Evolutionary conservation across 2,888 invertebrate species (phyloP).

Genomic region (Phyllotreta striolata): DNA sequence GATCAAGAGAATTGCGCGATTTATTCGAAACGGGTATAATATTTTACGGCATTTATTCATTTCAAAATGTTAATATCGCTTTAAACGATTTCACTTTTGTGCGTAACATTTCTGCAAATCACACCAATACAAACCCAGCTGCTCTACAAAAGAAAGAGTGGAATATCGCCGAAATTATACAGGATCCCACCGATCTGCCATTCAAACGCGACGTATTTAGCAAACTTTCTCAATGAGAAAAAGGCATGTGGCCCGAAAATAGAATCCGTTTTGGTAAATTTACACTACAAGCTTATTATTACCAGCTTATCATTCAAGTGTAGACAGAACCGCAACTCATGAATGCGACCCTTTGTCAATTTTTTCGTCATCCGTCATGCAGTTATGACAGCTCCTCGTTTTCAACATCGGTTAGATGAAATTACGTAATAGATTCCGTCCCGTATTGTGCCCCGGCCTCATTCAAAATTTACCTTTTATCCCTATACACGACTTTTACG

Average conservation of each 20-base stretch:
- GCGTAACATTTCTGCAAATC: too few species aligned
- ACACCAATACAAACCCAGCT: too few species aligned
- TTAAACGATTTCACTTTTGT: too few species aligned
- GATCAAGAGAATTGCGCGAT: too few species aligned
- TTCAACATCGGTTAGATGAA: slow-evolving; percentile 50
- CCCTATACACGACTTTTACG: slow-evolving; percentile 43
- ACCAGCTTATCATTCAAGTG: slow-evolving; percentile 30
- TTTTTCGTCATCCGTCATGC: slow-evolving; percentile 51
- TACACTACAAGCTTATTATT: slow-evolving; percentile 34
- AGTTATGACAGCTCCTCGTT: slow-evolving; percentile 56
- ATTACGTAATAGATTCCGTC: slow-evolving; percentile 48
- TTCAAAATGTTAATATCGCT: too few species aligned
- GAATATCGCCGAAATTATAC: too few species aligned
- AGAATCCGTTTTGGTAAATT: slow-evolving; percentile 25
- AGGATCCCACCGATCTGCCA: too few species aligned
- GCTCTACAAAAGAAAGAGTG: too few species aligned
- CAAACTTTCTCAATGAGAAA: slow-evolving; percentile 9
- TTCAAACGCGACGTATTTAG: not conserved
- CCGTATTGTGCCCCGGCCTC: slow-evolving; percentile 43
- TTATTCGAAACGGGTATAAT: too few species aligned
- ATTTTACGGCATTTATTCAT: too few species aligned
- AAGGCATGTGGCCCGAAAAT: slow-evolving; percentile 31
- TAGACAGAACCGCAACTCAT: slow-evolving; percentile 43
- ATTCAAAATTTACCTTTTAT: slow-evolving; percentile 42
- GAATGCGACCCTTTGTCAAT: slow-evolving; percentile 47